These are phyloP conservation scores for Aradus depressus DNA, from an alignment of 2,888 invertebrate species.

Conservation along the genomic window DNA sequence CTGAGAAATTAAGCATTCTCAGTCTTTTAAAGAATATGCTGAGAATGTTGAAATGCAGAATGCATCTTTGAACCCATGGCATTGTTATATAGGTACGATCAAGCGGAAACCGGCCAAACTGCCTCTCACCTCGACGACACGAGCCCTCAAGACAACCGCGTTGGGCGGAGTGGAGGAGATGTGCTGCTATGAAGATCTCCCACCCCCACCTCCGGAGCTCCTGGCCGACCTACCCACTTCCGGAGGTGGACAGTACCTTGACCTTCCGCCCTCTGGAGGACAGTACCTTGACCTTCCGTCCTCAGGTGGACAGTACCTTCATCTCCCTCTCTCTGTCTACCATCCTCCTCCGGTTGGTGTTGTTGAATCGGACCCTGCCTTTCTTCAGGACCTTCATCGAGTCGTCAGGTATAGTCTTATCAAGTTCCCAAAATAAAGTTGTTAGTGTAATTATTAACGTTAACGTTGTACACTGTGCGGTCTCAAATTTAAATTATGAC, in stretches of 20 bases:
- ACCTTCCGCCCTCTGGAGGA: no score
- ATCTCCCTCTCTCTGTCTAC: slow-evolving; percentile 59
- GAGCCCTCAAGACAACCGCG: slow-evolving; percentile 63
- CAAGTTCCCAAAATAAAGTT: no score
- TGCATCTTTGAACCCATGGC: no score
- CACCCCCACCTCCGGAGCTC: slow-evolving; percentile 55
- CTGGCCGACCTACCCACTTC: slow-evolving; percentile 49
- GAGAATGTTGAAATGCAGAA: no score
- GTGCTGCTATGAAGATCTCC: slow-evolving; percentile 35
- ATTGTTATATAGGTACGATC: slow-evolving; percentile 55
- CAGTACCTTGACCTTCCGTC: slow-evolving; percentile 7
- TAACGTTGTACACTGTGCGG: no score
- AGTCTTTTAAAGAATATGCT: no score
- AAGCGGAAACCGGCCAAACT: slow-evolving; percentile 87
- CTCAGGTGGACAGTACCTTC: slow-evolving; percentile 29
- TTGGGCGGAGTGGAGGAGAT: slow-evolving; percentile 26
- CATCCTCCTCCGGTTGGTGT: slow-evolving; percentile 41
- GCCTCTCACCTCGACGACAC: slow-evolving; percentile 78
- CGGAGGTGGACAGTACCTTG: slow-evolving; percentile 15
- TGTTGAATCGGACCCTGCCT: slow-evolving; percentile 25
- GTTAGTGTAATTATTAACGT: no score
- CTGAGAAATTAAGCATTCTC: no score
- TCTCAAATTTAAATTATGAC: no score
- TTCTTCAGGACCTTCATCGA: slow-evolving; percentile 76
- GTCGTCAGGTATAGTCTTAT: slow-evolving; percentile 81